These are phyloP conservation scores for Oncorhynchus mykiss DNA, from an alignment of 2,113 vertebrate species.

Conservation along the genomic window DNA sequence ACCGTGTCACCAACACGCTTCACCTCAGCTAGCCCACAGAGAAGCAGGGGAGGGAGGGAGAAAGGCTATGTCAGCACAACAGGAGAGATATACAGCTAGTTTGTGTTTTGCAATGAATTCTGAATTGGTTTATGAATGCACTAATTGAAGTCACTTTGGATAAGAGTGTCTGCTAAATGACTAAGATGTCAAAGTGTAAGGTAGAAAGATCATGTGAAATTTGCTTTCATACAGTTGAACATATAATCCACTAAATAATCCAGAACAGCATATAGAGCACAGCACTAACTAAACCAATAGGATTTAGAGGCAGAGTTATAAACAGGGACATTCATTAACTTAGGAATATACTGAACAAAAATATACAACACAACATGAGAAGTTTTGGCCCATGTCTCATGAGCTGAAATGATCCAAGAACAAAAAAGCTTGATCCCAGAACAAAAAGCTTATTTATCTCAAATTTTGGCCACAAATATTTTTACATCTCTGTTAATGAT, in stretches of 20 bases:
- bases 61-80: neutral
- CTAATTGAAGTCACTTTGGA: too few species aligned
- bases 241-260: neutral
- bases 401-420: too few species aligned
- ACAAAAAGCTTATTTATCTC: too few species aligned
- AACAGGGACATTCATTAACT: neutral
- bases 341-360: neutral
- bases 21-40: constrained; percentile 83
- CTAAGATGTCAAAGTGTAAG: too few species aligned
- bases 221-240: neutral
- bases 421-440: too few species aligned
- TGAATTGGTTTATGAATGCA: too few species aligned
- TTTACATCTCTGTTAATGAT: too few species aligned
- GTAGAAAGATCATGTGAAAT: neutral
- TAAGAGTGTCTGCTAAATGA: too few species aligned
- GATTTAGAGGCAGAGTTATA: neutral
- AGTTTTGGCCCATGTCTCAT: too few species aligned
- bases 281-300: neutral
- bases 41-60: neutral
- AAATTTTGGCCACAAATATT: too few species aligned
- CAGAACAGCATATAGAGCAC: neutral
- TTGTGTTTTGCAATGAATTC: too few species aligned
- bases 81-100: neutral
- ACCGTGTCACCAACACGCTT: constrained; percentile 96
- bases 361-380: too few species aligned